A percentile compares a stretch with the other conserved stretches of the same genome.
Evolutionary conservation across 1,140 invertebrate genomes (phyloP).

Genomic region (Ridgeia piscesae): DNA sequence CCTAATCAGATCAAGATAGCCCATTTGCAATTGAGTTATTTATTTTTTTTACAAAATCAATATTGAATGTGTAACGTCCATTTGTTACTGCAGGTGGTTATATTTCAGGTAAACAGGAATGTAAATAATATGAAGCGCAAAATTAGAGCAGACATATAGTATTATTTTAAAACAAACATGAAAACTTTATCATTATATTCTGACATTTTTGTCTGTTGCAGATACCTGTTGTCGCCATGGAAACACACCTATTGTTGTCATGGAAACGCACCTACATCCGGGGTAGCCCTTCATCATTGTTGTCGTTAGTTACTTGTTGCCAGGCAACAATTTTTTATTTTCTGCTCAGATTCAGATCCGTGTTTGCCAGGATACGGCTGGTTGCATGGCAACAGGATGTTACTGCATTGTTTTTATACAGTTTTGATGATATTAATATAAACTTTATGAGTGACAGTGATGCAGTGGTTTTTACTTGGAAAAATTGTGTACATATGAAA

Average conservation of each 20-base stretch:
- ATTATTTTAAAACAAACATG: background rate
- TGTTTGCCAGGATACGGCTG: background rate
- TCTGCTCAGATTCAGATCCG: background rate
- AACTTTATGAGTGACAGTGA: background rate
- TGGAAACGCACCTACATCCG: background rate
- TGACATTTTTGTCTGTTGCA: background rate
- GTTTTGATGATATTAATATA: conserved; percentile 1
- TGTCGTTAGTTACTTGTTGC: background rate
- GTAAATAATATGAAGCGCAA: no score
- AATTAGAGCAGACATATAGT: no score
- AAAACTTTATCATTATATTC: background rate
- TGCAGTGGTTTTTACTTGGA: background rate
- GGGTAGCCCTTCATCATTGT: background rate
- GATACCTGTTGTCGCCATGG: background rate
- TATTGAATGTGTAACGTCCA: background rate
- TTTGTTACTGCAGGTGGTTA: background rate
- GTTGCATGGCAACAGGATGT: background rate
- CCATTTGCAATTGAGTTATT: background rate
- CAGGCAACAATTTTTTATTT: background rate
- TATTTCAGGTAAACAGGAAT: no score
- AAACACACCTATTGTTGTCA: background rate
- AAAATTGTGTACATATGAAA: background rate
- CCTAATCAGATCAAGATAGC: no score
- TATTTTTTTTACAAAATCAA: background rate
- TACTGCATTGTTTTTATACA: background rate